Evolutionary conservation across 2,888 invertebrate species (phyloP).

Genomic region (Reticulitermes lucifugus): DNA sequence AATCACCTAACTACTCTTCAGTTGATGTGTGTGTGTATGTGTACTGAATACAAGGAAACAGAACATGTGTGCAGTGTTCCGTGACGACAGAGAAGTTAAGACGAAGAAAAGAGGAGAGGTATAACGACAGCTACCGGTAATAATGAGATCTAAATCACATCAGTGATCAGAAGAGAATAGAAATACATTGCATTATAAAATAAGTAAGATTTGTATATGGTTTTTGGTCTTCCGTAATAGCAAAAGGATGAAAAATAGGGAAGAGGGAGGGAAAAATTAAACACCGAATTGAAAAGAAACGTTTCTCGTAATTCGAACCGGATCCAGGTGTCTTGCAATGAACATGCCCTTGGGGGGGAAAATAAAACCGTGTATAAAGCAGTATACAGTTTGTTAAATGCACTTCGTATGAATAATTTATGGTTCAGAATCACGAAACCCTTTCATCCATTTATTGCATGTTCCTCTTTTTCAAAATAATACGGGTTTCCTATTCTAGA

Average conservation of each 20-base stretch:
- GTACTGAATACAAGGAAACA: constrained; percentile 18
- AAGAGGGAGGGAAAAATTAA: constrained; percentile 10
- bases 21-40: background rate
- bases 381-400: background rate
- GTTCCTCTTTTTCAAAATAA: constrained; percentile 10
- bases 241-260: constrained; percentile 1
- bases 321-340: constrained; percentile 39
- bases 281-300: constrained; percentile 24
- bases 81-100: background rate
- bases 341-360: constrained; percentile 27
- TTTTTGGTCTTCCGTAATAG: constrained; percentile 28
- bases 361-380: background rate
- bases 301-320: constrained; percentile 34
- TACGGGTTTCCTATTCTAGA: background rate
- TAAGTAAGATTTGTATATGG: constrained; percentile 35
- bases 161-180: constrained; percentile 26
- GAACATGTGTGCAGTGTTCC: constrained; percentile 25
- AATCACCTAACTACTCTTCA: too few relatives aligned
- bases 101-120: background rate
- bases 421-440: constrained; percentile 26
- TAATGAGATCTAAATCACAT: constrained; percentile 36
- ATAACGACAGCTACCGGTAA: constrained; percentile 25
- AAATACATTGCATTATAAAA: constrained; percentile 41
- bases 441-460: background rate
- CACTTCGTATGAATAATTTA: constrained; percentile 19